Conservation (phyloP, 1,140 invertebrate genomes). For the Galleria mellonella region DNA sequence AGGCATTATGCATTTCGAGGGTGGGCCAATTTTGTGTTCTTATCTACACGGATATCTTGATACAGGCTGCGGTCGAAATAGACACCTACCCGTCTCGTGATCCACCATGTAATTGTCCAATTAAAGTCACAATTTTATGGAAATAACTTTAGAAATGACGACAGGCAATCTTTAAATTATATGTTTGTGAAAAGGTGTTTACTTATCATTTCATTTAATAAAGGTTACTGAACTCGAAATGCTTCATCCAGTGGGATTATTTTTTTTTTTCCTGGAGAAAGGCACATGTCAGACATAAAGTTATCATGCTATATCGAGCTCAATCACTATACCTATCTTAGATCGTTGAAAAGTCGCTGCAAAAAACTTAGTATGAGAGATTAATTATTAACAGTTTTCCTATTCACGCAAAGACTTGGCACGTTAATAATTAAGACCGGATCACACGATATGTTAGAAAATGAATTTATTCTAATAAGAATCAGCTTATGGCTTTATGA, state of each 20-base stretch:
- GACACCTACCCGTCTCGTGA: conserved; percentile 28
- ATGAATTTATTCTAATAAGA: conserved; percentile 22
- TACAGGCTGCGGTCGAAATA: conserved; percentile 48
- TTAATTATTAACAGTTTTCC: conserved; percentile 32
- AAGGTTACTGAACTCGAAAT: not conserved
- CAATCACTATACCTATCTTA: conserved; percentile 10
- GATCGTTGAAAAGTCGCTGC: conserved; percentile 11
- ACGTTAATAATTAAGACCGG: conserved; percentile 28
- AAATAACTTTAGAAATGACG: conserved; percentile 36
- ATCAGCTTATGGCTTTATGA: conserved; percentile 14
- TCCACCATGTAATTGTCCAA: conserved; percentile 60
- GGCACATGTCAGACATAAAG: conserved; percentile 11
- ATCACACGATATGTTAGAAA: conserved; percentile 30
- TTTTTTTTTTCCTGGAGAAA: conserved; percentile 8
- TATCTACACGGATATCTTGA: conserved; percentile 48
- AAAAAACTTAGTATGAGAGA: conserved; percentile 18
- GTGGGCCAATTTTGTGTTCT: conserved; percentile 40
- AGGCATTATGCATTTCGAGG: conserved; percentile 42
- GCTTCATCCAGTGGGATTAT: not conserved
- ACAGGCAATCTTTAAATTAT: conserved; percentile 12
- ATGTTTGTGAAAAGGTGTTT: conserved; percentile 20
- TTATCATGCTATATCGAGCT: conserved; percentile 6
- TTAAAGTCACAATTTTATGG: conserved; percentile 62
- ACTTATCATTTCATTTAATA: conserved; percentile 6
- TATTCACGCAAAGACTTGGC: conserved; percentile 29